phyloP scores from a whole-genome alignment of 2,888 invertebrate genomes.

The Cremastinae sp. region DNA sequence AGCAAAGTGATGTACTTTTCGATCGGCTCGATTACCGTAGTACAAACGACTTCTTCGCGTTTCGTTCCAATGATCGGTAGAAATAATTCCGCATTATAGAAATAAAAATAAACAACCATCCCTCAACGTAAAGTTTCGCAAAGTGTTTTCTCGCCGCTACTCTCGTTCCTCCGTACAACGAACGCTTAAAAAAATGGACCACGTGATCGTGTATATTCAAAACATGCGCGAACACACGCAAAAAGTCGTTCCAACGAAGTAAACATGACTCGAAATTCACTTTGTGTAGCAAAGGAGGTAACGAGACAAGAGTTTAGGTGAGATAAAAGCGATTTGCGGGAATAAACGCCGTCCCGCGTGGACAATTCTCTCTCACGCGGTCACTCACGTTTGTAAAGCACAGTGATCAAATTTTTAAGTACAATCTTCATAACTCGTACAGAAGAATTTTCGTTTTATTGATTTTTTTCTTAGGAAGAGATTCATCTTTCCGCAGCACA shows the following conservation, averaged over 20 bases:
- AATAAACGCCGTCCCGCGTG: constrained; percentile 25
- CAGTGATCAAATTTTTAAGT: constrained; percentile 54
- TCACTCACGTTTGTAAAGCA: constrained; percentile 51
- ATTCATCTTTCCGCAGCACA: constrained; percentile 46
- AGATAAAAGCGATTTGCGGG: constrained; percentile 33
- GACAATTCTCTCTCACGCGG: constrained; percentile 31
- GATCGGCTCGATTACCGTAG: too few relatives aligned
- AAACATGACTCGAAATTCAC: constrained; percentile 21
- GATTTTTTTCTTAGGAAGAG: constrained; percentile 44
- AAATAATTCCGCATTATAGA: too few relatives aligned
- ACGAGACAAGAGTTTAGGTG: not conserved
- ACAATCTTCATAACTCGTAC: constrained; percentile 31
- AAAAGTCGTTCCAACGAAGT: constrained; percentile 21
- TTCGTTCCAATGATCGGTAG: too few relatives aligned
- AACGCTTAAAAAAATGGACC: not conserved
- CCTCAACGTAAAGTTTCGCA: too few relatives aligned
- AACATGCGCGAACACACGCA: too few relatives aligned
- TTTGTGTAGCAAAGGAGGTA: constrained; percentile 10
- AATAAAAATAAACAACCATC: too few relatives aligned
- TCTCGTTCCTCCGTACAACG: not conserved
- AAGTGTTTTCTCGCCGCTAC: too few relatives aligned
- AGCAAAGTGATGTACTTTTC: too few relatives aligned
- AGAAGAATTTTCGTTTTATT: not conserved
- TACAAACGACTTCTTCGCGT: too few relatives aligned
- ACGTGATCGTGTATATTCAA: constrained; percentile 14